These are phyloP conservation scores for Prinia subflava DNA, from an alignment of 2,113 vertebrate genomes.

Conservation along the genomic window DNA sequence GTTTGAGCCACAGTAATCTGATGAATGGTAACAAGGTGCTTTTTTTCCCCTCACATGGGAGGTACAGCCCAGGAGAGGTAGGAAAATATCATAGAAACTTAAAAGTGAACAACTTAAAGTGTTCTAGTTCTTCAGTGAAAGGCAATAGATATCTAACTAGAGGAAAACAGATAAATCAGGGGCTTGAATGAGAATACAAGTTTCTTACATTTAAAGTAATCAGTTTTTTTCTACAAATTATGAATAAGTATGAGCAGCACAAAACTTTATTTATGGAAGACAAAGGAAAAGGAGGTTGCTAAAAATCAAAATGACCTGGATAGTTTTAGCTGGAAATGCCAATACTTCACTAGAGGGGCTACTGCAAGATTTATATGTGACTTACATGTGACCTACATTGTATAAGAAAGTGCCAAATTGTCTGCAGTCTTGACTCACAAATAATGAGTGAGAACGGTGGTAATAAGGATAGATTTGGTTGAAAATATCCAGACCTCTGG, in stretches of 20 bases:
- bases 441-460: neutral
- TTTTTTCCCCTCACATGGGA: neutral
- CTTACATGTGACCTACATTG: neutral
- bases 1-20: neutral
- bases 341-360: neutral
- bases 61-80: neutral
- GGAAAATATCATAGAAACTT: neutral
- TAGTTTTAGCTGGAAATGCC: neutral
- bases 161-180: neutral
- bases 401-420: neutral
- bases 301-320: neutral
- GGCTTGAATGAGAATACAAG: neutral
- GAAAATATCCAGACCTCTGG: neutral
- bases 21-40: neutral
- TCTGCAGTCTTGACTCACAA: neutral
- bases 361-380: neutral
- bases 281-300: neutral
- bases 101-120: neutral
- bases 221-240: neutral
- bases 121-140: neutral
- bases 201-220: neutral
- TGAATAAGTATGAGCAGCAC: neutral
- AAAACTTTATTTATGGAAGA: neutral
- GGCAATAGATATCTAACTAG: neutral
- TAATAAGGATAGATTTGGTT: neutral